Percentiles rank a stretch among this genome's conserved stretches.
phyloP scores from a whole-genome alignment of 2,797 vertebrate species.

The Oreortyx pictus region DNA sequence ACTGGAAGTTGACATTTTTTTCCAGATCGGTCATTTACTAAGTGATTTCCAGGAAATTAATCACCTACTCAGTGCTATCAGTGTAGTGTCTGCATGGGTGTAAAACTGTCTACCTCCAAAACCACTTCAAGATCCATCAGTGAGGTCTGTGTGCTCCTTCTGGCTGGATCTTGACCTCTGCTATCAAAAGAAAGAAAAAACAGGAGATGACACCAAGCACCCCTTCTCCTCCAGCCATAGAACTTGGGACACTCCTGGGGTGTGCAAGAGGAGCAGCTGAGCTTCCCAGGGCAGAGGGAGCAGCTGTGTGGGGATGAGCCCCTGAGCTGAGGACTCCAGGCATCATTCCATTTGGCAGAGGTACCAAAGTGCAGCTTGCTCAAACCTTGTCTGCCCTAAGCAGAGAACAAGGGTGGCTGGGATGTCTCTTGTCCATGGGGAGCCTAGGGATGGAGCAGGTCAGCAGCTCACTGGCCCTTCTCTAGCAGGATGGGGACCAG shows the following conservation, averaged over 20 bases:
- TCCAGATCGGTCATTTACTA: background rate
- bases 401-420: background rate
- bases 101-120: background rate
- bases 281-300: background rate
- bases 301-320: background rate
- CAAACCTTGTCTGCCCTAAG: background rate
- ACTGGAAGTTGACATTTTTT: background rate
- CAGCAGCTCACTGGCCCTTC: background rate
- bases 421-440: background rate
- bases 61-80: background rate
- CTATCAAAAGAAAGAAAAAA: background rate
- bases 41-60: background rate
- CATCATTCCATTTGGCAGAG: background rate
- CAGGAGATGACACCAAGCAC: rapidly evolving
- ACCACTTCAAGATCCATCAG: background rate
- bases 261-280: background rate
- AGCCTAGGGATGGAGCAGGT: rapidly evolving
- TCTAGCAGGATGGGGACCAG: background rate
- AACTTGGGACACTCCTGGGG: background rate
- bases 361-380: background rate
- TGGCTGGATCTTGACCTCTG: background rate
- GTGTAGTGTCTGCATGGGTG: background rate
- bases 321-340: background rate
- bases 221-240: background rate
- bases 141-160: background rate